Conservation (phyloP, 2,797 vertebrate species). For the Urocyon cinereoargenteus region DNA sequence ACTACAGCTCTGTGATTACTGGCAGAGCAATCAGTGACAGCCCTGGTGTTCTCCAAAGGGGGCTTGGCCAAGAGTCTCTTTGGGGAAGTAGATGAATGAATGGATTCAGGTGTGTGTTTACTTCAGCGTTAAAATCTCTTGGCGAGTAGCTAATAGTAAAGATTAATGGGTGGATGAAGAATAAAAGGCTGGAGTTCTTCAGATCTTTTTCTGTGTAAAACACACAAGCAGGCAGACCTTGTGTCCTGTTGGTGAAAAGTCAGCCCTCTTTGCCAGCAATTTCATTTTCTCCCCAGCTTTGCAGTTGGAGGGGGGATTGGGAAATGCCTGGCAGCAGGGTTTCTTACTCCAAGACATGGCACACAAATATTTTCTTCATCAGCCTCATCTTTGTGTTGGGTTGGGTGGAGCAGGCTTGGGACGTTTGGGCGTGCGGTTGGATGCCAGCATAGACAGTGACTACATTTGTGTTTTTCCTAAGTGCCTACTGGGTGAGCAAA, state of each 20-base stretch:
- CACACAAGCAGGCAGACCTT: background rate
- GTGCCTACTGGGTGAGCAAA: conserved; percentile 4
- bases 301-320: background rate
- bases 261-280: background rate
- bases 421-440: background rate
- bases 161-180: background rate
- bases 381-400: background rate
- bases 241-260: background rate
- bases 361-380: background rate
- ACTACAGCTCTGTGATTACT: background rate
- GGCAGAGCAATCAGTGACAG: background rate
- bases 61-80: background rate
- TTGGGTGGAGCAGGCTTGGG: background rate
- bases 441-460: background rate
- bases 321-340: background rate
- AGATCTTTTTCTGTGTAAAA: background rate
- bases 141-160: background rate
- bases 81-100: conserved; percentile 10
- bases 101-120: background rate
- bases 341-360: background rate
- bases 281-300: background rate
- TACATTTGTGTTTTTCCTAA: background rate
- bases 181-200: background rate
- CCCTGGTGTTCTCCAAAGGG: background rate
- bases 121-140: background rate